Base-by-base conservation (phyloP, 1,140 invertebrate genomes). In the Aplysia californica region DNA sequence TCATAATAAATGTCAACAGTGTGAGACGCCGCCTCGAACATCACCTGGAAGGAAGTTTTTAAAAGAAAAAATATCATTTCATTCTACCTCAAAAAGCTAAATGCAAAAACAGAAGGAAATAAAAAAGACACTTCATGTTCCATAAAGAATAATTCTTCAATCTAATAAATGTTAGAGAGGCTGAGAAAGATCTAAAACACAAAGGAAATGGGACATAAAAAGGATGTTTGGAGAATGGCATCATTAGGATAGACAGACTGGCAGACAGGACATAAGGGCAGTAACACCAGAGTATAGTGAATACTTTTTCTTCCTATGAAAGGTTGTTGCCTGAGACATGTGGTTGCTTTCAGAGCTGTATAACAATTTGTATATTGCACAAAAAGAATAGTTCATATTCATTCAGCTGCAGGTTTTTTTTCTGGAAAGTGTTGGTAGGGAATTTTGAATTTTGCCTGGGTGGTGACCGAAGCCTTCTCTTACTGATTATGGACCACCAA, bases 31-130 rank as follows among this genome's bases (percentile, higher is more conserved):
- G 39, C 72, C 50, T 75, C 59, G 66, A 66, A 75, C 72, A 75
- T 65, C 61, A 75, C 72, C 72, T 75, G n/a, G 35, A 61, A 10
- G 26, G n/a, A n/a, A n/a, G n/a, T n/a, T n/a, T n/a, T n/a, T n/a
- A n/a, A n/a, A n/a, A n/a, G n/a, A n/a, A n/a, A n/a, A n/a, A n/a
- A n/a, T n/a, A n/a, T n/a, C n/a, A n/a, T n/a, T n/a, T n/a, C n/a
- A n/a, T n/a, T n/a, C n/a, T n/a, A n/a, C n/a, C n/a, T n/a, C n/a
- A n/a, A n/a, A n/a, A n/a, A n/a, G n/a, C n/a, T n/a, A n/a, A n/a
- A n/a, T n/a, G n/a, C n/a, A 61, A 61, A 26, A 61, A 61, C 15
- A 61, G 29, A 10, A 26, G 10, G 26, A 18, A 61, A 18, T 10
- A 6, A 10, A 23, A 31, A 18, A 18, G 10, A 23, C 26, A 61